Evolutionary conservation across 2,113 vertebrate species (phyloP), one percentile per base, ranked within the genome.

Genomic region (Vanacampus margaritifer): DNA sequence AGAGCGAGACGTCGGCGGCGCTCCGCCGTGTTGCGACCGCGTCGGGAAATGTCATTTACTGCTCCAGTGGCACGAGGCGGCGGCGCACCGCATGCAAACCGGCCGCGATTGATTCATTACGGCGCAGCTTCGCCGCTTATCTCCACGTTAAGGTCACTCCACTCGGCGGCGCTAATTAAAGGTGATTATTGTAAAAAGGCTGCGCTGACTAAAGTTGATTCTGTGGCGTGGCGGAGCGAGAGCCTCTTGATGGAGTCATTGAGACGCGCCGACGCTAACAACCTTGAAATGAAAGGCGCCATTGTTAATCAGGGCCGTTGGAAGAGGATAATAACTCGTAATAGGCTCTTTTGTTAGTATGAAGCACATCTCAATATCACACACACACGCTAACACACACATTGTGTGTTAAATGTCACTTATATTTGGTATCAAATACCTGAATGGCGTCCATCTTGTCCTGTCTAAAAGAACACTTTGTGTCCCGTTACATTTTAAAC

Each of bases 251-350:
- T 61, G 35, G 14, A 72, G 61, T 65, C 11, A 21, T 60, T 76
- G 26, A 76, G 75, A 71, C 74, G 0, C n/a, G 4, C 28, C 69
- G 54, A 51, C n/a, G 39, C 50, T 84, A 84, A 88, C 83, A 85
- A 67, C 79, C 87, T 82, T 86, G 81, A 88, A 85, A 88, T 88
- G 87, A 85, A 79, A 79, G 75, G 77, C 64, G 51, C 73, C 69
- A 17, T 73, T 80, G 84, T 82, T 86, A 79, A 79, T 84, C 74
- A 82, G 70, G 59, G 73, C 36, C 82, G 60, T 68, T 69, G 69
- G 69, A 78, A 67, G 67, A 60, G 72, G 71, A 73, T 82, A 78
- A 86, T 88, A 78, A 76, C 65, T 48, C 64, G 67, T 80, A 74
- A 82, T 79, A n/a, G 74, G 75, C 79, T 58, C 43, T 59, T 6